Conservation (phyloP, 2,888 invertebrate species). For the Belgica antarctica region DNA sequence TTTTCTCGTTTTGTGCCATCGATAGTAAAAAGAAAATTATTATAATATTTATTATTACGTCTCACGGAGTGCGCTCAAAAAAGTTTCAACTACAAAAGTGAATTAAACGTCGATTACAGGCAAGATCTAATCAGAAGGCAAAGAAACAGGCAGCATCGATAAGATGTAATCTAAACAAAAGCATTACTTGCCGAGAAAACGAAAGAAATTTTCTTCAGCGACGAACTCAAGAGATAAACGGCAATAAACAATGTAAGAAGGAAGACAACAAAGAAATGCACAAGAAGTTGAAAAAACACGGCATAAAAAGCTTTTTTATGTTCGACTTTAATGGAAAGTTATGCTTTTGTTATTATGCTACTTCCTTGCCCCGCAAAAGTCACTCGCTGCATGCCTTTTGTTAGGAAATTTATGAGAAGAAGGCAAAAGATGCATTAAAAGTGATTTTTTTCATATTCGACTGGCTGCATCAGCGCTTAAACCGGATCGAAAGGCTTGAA, state of each 20-base stretch:
- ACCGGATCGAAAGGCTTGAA: neutral
- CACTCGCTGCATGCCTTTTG: neutral
- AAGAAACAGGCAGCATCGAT: conserved; percentile 13
- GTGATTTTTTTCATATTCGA: conserved; percentile 1
- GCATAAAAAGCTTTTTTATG: conserved; percentile 43
- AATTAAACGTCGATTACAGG: conserved; percentile 39
- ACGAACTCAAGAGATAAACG: conserved; percentile 20
- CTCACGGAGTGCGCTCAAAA: neutral
- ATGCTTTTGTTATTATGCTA: conserved; percentile 40
- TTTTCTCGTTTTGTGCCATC: no score
- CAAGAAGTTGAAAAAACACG: conserved; percentile 32
- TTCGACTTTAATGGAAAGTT: conserved; percentile 43
- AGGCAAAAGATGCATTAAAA: conserved; percentile 38
- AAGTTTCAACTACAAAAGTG: conserved; percentile 11
- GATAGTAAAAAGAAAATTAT: neutral
- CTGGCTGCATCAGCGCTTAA: conserved; percentile 18
- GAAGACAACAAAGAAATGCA: conserved; percentile 34
- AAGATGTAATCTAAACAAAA: conserved; percentile 37
- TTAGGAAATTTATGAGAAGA: conserved; percentile 31
- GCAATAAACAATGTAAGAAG: conserved; percentile 34
- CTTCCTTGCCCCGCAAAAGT: conserved; percentile 22
- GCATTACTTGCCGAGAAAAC: conserved; percentile 2
- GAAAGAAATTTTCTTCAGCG: conserved; percentile 8
- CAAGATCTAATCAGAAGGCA: conserved; percentile 40
- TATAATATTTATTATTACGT: conserved; percentile 12